phyloP scores from a whole-genome alignment of 1,140 invertebrate genomes.

The Ceratosolen fusciceps region DNA sequence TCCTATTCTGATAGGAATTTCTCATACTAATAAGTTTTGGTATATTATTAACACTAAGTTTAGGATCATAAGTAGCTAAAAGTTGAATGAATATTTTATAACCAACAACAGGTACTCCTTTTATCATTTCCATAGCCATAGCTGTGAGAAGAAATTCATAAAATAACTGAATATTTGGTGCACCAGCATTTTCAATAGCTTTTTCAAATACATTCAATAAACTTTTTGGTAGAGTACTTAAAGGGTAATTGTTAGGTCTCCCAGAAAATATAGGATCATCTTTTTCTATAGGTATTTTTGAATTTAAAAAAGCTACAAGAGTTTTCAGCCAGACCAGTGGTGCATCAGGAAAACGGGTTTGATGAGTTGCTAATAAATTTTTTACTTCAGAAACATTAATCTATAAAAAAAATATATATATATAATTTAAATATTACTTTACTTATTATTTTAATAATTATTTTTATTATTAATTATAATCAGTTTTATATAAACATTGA shows the following conservation, averaged over 20 bases:
- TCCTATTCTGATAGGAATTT: slow-evolving; percentile 85
- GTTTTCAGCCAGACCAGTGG: slow-evolving; percentile 77
- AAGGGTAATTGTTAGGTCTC: slow-evolving; percentile 71
- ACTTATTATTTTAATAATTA: too few species aligned
- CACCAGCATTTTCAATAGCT: slow-evolving; percentile 73
- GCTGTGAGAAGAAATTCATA: slow-evolving; percentile 77
- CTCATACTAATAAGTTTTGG: slow-evolving; percentile 76
- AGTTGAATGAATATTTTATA: slow-evolving; percentile 81
- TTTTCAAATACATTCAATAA: slow-evolving; percentile 73
- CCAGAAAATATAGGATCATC: slow-evolving; percentile 74
- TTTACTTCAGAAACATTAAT: slow-evolving; percentile 74
- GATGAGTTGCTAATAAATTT: slow-evolving; percentile 70
- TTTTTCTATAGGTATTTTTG: slow-evolving; percentile 75
- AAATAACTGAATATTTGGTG: slow-evolving; percentile 74
- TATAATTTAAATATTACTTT: too few species aligned
- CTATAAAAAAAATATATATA: slow-evolving; percentile 66
- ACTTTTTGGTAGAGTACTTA: slow-evolving; percentile 72
- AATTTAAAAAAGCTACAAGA: slow-evolving; percentile 76
- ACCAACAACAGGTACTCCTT: slow-evolving; percentile 76
- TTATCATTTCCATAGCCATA: slow-evolving; percentile 78
- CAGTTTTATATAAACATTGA: slow-evolving; percentile 20
- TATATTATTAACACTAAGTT: slow-evolving; percentile 75
- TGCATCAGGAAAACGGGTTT: slow-evolving; percentile 75
- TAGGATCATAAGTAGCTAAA: slow-evolving; percentile 76
- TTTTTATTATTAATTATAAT: neutral